phyloP scores from a whole-genome alignment of 2,797 vertebrate species.

The Melanotaenia nigrans region DNA sequence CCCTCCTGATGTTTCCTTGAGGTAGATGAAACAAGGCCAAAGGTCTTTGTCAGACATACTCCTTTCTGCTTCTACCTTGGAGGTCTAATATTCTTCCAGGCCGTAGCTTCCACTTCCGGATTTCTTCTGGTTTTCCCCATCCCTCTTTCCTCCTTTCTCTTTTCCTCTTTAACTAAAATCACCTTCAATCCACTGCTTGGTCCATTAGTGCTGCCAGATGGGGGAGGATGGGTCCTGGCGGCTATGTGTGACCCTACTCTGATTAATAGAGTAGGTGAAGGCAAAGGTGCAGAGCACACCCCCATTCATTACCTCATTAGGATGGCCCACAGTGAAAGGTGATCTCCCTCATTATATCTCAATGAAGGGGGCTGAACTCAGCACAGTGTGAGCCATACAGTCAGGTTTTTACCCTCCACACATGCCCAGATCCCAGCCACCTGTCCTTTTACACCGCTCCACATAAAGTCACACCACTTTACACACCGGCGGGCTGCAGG shows the following conservation, averaged over 20 bases:
- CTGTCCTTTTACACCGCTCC: constrained; percentile 51
- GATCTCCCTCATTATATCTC: constrained; percentile 83
- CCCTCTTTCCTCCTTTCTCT: constrained; percentile 16
- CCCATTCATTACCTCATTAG: constrained; percentile 85
- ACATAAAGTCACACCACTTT: constrained; percentile 59
- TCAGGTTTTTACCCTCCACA: constrained; percentile 47
- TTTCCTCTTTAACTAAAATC: constrained; percentile 71
- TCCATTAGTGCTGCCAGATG: constrained; percentile 80
- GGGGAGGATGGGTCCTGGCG: constrained; percentile 68
- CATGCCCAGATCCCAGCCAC: constrained; percentile 36
- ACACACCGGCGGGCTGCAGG: constrained; percentile 40
- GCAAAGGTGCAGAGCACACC: constrained; percentile 73
- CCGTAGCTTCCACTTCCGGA: constrained; percentile 12
- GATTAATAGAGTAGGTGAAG: constrained; percentile 86
- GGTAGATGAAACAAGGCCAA: constrained; percentile 51
- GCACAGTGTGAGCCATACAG: constrained; percentile 54
- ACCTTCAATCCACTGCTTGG: constrained; percentile 73
- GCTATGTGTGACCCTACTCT: constrained; percentile 78
- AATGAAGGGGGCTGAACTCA: constrained; percentile 70
- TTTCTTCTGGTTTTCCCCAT: constrained; percentile 18
- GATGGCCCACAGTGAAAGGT: constrained; percentile 80
- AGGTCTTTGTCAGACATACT: constrained; percentile 44
- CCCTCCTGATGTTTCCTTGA: constrained; percentile 39
- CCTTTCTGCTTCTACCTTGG: constrained; percentile 30
- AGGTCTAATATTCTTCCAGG: constrained; percentile 41